Base-by-base conservation (phyloP, 35 echinoderm and acorn worm species). In the Ophioderma brevispina region DNA sequence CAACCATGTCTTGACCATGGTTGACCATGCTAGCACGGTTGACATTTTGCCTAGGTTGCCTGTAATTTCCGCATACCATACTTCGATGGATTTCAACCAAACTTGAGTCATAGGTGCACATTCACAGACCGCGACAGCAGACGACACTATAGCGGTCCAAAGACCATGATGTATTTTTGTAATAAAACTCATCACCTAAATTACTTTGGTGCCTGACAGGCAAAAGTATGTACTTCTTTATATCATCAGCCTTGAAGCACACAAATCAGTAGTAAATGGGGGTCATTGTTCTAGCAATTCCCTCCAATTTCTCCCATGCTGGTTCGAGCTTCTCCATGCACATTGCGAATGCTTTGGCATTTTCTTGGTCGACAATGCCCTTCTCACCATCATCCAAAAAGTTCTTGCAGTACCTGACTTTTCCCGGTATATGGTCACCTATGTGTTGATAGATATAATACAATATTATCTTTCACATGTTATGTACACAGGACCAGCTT, bases 231-330 rank as follows among this genome's bases (percentile, higher is more conserved):
- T 70, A 70, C 41, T 46, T 46, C 41, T 46, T 46, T 46, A 46
- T 46, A 46, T 46, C 41, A 46, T 46, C 41, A 17, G 41, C 41
- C 41, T 46, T 4, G 41, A 46, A 46, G 41, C 41, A 17, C 41
- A 46, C 41, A 46, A 46, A 46, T 25, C 59, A 70, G 59, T 13
- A 25, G 28, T 70, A 70, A 70, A 70, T 15, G 28, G 59, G 59
- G 59, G 59, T 70, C 59, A 70, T 70, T 70, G 59, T 70, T 70
- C 59, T 70, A 70, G n/a, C 59, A 6, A 70, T 70, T 70, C 59
- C 5, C 59, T 70, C 59, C 59, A 70, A 70, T 25, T 70, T 70
- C 59, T 70, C 59, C 59, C 59, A 70, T 25, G 59, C 59, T 70
- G 28, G 59, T 70, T 70, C n/a, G 59, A 70, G 59, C 10, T 25